Evolutionary conservation across 2,113 vertebrate species (phyloP).

Genomic region (Crotalus helleri): DNA sequence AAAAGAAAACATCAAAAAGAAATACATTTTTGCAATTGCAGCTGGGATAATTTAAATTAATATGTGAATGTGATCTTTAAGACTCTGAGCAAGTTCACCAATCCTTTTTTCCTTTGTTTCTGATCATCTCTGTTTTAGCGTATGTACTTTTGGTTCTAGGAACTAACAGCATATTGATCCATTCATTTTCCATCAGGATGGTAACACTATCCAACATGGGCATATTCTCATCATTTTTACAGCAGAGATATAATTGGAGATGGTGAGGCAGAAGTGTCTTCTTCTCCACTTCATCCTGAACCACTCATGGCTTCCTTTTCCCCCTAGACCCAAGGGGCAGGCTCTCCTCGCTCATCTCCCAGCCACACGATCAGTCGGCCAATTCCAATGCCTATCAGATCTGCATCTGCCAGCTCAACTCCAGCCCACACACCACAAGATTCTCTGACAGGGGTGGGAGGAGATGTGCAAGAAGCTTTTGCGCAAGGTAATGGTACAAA

Average conservation of each 20-base stretch:
- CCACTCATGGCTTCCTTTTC: conserved; percentile 53
- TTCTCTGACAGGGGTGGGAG: conserved; percentile 94
- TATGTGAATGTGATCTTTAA: not conserved
- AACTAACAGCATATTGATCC: conserved; percentile 22
- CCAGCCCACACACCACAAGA: conserved; percentile 93
- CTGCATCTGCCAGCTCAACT: conserved; percentile 87
- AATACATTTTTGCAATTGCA: not conserved
- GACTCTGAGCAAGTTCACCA: not conserved
- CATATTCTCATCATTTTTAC: not conserved
- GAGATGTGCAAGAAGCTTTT: conserved; percentile 97
- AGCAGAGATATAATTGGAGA: conserved; percentile 5
- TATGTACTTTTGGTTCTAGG: not conserved
- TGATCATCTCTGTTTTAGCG: not conserved
- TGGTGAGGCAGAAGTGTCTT: not conserved
- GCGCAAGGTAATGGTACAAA: conserved; percentile 82
- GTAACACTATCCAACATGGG: not conserved
- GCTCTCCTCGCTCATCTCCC: conserved; percentile 92
- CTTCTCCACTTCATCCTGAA: conserved; percentile 37
- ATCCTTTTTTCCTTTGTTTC: not conserved
- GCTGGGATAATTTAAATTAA: not conserved
- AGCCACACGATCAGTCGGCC: conserved; percentile 91
- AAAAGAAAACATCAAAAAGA: not conserved
- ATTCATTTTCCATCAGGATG: conserved; percentile 34
- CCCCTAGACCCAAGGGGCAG: conserved; percentile 87
- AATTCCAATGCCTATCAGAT: conserved; percentile 91